A percentile compares a stretch with the other conserved stretches of the same genome.
These are phyloP conservation scores for Pseudochaenichthys georgianus DNA, from an alignment of 2,797 vertebrate genomes.

Conservation along the genomic window DNA sequence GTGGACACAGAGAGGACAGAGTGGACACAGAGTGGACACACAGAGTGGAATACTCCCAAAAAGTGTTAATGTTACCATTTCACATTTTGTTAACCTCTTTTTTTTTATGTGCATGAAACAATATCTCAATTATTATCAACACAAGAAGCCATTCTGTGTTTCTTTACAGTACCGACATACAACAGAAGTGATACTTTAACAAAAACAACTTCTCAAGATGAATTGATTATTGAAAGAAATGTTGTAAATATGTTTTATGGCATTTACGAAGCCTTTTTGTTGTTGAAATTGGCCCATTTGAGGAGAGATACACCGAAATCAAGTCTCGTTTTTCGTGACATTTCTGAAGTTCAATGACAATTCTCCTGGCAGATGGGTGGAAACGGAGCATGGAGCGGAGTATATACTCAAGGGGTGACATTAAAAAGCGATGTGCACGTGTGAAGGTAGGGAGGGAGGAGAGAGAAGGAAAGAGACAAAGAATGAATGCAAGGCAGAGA, in stretches of 20 bases:
- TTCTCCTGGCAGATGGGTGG: slow-evolving; percentile 55
- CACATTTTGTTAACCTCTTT: background rate
- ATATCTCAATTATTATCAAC: background rate
- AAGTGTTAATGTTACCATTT: background rate
- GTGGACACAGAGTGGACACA: no score
- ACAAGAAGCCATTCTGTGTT: background rate
- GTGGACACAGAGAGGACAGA: no score
- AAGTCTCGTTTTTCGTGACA: slow-evolving; percentile 19
- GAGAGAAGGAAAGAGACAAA: slow-evolving; percentile 34
- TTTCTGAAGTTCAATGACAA: slow-evolving; percentile 61
- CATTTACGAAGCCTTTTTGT: slow-evolving; percentile 11
- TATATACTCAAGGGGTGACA: slow-evolving; percentile 60
- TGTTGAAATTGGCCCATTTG: slow-evolving; percentile 9
- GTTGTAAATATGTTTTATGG: slow-evolving; percentile 11
- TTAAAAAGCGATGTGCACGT: slow-evolving; percentile 52
- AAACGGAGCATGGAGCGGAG: slow-evolving; percentile 48
- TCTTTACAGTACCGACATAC: background rate
- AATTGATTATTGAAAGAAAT: background rate
- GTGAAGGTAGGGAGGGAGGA: slow-evolving; percentile 53
- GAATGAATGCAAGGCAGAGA: slow-evolving; percentile 20
- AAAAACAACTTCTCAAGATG: background rate
- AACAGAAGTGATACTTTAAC: background rate
- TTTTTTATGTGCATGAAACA: background rate
- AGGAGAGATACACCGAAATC: slow-evolving; percentile 13
- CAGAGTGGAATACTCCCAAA: background rate